phyloP scores from a whole-genome alignment of 2,888 invertebrate genomes.

The Bruchidius siliquastri region DNA sequence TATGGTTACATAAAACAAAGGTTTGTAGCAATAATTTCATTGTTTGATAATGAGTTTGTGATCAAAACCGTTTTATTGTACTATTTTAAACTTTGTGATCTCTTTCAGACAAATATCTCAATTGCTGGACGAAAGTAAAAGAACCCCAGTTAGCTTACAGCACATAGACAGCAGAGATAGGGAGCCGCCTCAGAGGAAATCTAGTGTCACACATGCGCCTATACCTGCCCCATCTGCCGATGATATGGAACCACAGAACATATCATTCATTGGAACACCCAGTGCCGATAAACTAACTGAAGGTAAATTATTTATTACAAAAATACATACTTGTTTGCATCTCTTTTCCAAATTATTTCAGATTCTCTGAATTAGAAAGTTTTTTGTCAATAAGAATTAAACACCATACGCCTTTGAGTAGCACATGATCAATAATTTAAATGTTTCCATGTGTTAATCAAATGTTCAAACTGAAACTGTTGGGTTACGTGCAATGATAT shows the following conservation, averaged over 20 bases:
- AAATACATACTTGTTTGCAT: not conserved
- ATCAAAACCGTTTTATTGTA: no score
- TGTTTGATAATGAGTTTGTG: no score
- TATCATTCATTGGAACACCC: conserved; percentile 73
- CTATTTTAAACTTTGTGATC: not conserved
- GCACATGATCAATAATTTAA: no score
- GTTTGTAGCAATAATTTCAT: no score
- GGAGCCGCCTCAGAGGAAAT: conserved; percentile 37
- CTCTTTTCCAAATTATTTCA: not conserved
- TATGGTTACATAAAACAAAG: no score
- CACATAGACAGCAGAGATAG: conserved; percentile 43
- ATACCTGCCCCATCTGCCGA: conserved; percentile 67
- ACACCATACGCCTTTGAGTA: no score
- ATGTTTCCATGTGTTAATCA: no score
- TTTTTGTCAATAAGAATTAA: no score
- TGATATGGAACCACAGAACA: conserved; percentile 91
- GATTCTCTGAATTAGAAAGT: no score
- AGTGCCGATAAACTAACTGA: conserved; percentile 48
- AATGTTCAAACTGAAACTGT: no score
- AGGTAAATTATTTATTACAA: conserved; percentile 23
- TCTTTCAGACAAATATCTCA: conserved; percentile 51
- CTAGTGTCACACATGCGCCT: conserved; percentile 52
- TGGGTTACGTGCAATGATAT: no score
- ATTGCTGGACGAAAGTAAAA: conserved; percentile 41
- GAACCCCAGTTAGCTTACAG: conserved; percentile 51